Conservation (phyloP, 2,113 vertebrate genomes). For the Labeo rohita region DNA sequence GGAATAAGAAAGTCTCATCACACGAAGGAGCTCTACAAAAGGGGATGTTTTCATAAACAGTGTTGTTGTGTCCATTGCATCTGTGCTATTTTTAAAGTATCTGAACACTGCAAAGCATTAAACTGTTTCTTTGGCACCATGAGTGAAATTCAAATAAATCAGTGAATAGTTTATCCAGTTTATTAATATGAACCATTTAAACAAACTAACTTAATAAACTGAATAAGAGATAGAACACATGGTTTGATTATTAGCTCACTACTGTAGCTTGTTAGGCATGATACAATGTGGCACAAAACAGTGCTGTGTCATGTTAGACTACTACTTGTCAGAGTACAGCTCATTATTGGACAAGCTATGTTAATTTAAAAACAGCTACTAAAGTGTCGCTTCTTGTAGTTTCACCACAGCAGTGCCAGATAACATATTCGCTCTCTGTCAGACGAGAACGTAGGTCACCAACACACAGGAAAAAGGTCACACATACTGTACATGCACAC, state of each 20-base stretch:
- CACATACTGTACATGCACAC: not conserved
- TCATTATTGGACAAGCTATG: not conserved
- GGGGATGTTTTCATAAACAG: not conserved
- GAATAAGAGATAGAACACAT: not conserved
- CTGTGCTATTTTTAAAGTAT: not conserved
- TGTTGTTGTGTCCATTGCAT: not conserved
- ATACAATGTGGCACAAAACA: not conserved
- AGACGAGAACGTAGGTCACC: not conserved
- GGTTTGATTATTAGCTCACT: not conserved
- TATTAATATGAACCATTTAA: not conserved
- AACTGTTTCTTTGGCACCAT: not conserved
- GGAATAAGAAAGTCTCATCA: slow-evolving; percentile 32
- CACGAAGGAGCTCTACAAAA: slow-evolving; percentile 16
- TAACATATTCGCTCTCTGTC: not conserved
- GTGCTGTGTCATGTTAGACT: not conserved
- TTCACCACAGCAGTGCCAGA: not conserved
- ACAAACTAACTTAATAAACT: not conserved
- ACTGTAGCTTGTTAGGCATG: not conserved
- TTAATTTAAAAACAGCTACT: not conserved
- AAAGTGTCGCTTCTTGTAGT: not conserved
- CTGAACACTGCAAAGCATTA: not conserved
- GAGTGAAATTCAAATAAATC: not conserved
- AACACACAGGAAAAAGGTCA: not conserved
- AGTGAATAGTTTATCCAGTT: too few species aligned
- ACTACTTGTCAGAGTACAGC: not conserved